phyloP scores from a whole-genome alignment of 2,888 invertebrate genomes.

The Drosophila mayaguana region DNA sequence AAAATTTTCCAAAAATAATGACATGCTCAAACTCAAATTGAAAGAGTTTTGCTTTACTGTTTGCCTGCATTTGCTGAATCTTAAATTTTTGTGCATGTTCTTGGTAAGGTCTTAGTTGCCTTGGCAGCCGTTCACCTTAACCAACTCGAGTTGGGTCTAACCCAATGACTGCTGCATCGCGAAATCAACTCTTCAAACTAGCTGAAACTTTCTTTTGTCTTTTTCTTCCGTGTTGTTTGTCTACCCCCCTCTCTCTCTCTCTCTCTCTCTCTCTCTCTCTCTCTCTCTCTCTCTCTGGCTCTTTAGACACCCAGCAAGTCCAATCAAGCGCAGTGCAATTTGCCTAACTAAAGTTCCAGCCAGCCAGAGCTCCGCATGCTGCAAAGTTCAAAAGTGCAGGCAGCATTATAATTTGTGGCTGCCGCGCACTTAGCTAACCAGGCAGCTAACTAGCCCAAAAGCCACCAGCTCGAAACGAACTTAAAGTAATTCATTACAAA shows the following conservation, averaged over 20 bases:
- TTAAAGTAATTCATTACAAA: slow-evolving; percentile 71
- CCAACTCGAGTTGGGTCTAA: slow-evolving; percentile 37
- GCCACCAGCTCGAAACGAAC: slow-evolving; percentile 23
- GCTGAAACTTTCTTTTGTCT: slow-evolving; percentile 67
- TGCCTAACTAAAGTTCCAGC: slow-evolving; percentile 61
- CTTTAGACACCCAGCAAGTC: slow-evolving; percentile 31
- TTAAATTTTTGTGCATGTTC: slow-evolving; percentile 8
- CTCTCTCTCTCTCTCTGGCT: neutral
- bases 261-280: neutral
- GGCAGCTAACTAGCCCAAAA: slow-evolving; percentile 49
- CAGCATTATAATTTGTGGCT: slow-evolving; percentile 77
- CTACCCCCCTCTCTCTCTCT: neutral
- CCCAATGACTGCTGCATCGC: slow-evolving; percentile 54
- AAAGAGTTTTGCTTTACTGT: neutral
- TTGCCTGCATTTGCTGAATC: neutral
- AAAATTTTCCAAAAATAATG: slow-evolving; percentile 4
- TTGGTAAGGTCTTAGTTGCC: slow-evolving; percentile 2
- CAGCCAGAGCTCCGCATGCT: slow-evolving; percentile 36
- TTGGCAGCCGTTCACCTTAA: slow-evolving; percentile 50
- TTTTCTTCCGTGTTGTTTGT: slow-evolving; percentile 7
- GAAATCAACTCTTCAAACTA: slow-evolving; percentile 52
- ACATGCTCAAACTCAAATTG: neutral
- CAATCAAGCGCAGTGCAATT: slow-evolving; percentile 72
- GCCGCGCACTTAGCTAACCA: slow-evolving; percentile 69
- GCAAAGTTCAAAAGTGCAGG: slow-evolving; percentile 75